A percentile compares a stretch with the other conserved stretches of the same genome.
Evolutionary conservation across 2,888 invertebrate genomes (phyloP).

Genomic region (Subacronicta megacephala): DNA sequence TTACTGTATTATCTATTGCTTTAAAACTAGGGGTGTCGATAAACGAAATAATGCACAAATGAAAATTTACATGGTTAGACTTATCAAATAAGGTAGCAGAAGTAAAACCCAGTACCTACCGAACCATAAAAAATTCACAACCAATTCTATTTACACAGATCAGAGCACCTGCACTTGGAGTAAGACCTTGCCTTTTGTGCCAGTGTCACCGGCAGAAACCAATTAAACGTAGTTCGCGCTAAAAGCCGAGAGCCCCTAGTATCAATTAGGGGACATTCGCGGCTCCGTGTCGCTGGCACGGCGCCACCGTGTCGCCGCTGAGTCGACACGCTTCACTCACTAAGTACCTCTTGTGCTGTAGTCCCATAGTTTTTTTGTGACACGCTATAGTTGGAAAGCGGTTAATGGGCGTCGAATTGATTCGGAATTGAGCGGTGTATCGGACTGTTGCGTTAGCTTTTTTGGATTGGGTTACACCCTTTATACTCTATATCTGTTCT

Average conservation of each 20-base stretch:
- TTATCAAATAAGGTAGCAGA: not conserved
- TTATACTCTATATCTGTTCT: constrained; percentile 6
- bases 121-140: not conserved
- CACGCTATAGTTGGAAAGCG: constrained; percentile 34
- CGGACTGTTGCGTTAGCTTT: constrained; percentile 9
- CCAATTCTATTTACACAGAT: constrained; percentile 10
- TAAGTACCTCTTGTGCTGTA: constrained; percentile 44
- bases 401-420: constrained; percentile 32
- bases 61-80: too few species aligned
- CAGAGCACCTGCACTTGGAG: constrained; percentile 20
- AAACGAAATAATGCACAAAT: too few species aligned
- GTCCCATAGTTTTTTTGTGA: constrained; percentile 39
- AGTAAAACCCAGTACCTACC: not conserved
- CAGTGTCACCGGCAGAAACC: constrained; percentile 50
- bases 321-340: constrained; percentile 32
- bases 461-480: constrained; percentile 10
- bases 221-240: constrained; percentile 55
- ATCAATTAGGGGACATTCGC: constrained; percentile 48
- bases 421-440: constrained; percentile 32
- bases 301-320: constrained; percentile 42
- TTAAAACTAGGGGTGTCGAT: too few species aligned
- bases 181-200: constrained; percentile 32
- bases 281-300: constrained; percentile 42
- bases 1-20: too few species aligned
- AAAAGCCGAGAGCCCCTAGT: constrained; percentile 49